Evolutionary conservation across 2,888 invertebrate species (phyloP).

Genomic region (Sinodicranocentrus sp.): DNA sequence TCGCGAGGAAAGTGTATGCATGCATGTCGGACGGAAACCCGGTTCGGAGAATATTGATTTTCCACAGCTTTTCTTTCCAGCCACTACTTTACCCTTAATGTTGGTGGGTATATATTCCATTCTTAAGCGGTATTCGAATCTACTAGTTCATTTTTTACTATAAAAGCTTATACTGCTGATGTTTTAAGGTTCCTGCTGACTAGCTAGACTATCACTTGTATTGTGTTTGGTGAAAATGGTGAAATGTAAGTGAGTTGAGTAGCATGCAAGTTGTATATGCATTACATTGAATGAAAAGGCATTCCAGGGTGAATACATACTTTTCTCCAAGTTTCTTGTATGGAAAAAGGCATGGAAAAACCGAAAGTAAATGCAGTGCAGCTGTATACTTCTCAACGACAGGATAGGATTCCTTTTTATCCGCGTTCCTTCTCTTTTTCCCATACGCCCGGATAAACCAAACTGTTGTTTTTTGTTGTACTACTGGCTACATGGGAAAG

Average conservation of each 20-base stretch:
- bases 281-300: slow-evolving; percentile 2
- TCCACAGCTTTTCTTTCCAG: slow-evolving; percentile 37
- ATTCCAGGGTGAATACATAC: too few relatives aligned
- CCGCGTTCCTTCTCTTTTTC: slow-evolving; percentile 1
- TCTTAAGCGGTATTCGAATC: not conserved
- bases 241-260: not conserved
- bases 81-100: not conserved
- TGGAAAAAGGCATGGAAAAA: slow-evolving; percentile 54
- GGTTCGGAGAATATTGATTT: slow-evolving; percentile 65
- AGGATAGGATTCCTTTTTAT: slow-evolving; percentile 41
- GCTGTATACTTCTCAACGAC: slow-evolving; percentile 64
- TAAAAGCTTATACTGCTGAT: not conserved
- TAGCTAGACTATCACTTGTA: slow-evolving; percentile 7
- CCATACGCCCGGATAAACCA: slow-evolving; percentile 20
- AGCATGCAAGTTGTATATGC: not conserved
- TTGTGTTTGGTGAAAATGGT: slow-evolving; percentile 8
- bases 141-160: not conserved
- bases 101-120: not conserved
- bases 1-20: not conserved
- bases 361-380: slow-evolving; percentile 65
- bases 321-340: slow-evolving; percentile 15
- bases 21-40: slow-evolving; percentile 30
- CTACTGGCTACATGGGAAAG: not conserved
- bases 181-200: slow-evolving; percentile 3
- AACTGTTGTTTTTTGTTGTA: not conserved